These are phyloP conservation scores for Drosophila murphyi DNA, from an alignment of 1,140 invertebrate species.

Conservation along the genomic window DNA sequence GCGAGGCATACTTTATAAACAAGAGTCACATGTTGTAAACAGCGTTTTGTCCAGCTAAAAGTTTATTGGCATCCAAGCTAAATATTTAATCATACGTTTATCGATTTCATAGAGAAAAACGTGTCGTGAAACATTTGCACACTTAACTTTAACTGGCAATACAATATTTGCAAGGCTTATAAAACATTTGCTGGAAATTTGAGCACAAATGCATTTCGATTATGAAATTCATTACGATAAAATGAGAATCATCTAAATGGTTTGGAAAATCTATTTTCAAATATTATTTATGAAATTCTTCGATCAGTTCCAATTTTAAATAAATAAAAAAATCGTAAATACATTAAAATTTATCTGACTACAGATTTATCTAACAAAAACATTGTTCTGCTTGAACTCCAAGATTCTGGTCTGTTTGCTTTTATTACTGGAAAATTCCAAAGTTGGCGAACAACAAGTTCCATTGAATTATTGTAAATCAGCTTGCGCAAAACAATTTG, in stretches of 20 bases:
- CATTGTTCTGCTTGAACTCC: background rate
- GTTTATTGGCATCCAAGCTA: background rate
- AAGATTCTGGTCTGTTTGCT: constrained; percentile 7
- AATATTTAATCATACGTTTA: background rate
- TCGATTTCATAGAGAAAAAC: background rate
- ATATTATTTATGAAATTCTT: too few species aligned
- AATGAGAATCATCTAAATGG: background rate
- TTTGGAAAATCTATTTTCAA: too few species aligned
- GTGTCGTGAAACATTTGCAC: background rate
- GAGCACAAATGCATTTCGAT: too few species aligned
- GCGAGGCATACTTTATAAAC: background rate
- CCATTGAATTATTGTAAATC: background rate
- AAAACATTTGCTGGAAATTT: too few species aligned
- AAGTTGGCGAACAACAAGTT: background rate
- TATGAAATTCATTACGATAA: background rate
- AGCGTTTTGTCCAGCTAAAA: background rate
- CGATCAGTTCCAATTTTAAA: too few species aligned
- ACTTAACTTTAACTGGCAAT: background rate
- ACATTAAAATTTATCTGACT: background rate
- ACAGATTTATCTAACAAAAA: background rate
- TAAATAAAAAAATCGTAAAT: too few species aligned
- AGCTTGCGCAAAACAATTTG: background rate
- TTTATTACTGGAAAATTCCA: constrained; percentile 12
- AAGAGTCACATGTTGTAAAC: background rate
- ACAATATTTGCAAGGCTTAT: background rate